Percentiles rank a stretch among this genome's conserved stretches.
These are phyloP conservation scores for Brachyptera risi DNA, from an alignment of 2,888 invertebrate genomes.

Conservation along the genomic window DNA sequence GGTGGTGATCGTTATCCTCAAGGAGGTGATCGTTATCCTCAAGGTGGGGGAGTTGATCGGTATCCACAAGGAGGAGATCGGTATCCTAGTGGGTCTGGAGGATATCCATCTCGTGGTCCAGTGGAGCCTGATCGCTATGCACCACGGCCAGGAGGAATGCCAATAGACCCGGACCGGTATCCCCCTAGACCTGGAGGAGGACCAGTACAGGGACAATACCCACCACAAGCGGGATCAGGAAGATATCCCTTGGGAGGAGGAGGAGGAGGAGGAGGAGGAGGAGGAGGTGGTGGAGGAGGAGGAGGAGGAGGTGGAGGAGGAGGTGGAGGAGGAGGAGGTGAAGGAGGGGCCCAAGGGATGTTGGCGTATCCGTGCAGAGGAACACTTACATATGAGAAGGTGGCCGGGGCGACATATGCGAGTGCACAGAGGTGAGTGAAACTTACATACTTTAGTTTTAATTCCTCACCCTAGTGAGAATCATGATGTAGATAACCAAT, in stretches of 20 bases:
- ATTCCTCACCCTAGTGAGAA: no score
- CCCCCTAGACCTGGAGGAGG: constrained; percentile 7
- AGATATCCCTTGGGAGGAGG: constrained; percentile 34
- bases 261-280: constrained; percentile 31
- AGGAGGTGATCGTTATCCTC: no score
- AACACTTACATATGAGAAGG: constrained; percentile 42
- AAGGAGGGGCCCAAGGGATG: constrained; percentile 18
- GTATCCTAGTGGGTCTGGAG: background rate
- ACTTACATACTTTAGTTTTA: no score
- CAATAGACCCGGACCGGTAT: constrained; percentile 7
- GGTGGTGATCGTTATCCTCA: background rate
- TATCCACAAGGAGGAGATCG: background rate
- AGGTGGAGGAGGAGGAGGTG: constrained; percentile 31
- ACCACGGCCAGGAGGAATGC: constrained; percentile 21
- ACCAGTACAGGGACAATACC: constrained; percentile 13
- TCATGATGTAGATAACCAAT: background rate
- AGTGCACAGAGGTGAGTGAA: constrained; percentile 39
- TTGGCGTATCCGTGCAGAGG: constrained; percentile 40
- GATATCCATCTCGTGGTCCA: constrained; percentile 15
- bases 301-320: constrained; percentile 31
- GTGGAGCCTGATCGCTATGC: constrained; percentile 15
- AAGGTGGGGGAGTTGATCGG: background rate
- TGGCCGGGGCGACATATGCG: constrained; percentile 41
- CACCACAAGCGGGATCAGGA: constrained; percentile 31
- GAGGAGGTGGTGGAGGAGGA: constrained; percentile 28